Evolutionary conservation across 2,797 vertebrate genomes (phyloP).

Genomic region (Apogon hyalosoma): DNA sequence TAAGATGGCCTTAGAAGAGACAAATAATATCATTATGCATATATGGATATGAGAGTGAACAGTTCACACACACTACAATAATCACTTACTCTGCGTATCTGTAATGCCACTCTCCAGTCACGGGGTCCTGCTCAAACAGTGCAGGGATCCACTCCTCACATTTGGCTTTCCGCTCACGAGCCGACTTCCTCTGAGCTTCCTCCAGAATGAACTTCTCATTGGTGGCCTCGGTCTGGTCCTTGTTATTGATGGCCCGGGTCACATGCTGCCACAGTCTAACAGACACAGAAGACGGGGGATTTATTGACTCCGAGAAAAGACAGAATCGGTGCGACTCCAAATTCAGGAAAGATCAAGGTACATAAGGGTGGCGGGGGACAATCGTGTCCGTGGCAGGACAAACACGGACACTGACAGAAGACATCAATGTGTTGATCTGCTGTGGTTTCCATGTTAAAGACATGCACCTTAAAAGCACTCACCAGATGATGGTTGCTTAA

Average conservation of each 20-base stretch:
- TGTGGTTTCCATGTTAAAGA: not conserved
- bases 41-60: too few species aligned
- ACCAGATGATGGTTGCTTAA: too few species aligned
- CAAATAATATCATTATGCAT: too few species aligned
- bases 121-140: slow-evolving; percentile 92
- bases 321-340: not conserved
- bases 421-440: too few species aligned
- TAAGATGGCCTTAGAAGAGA: too few species aligned
- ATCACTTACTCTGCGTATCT: slow-evolving; percentile 94
- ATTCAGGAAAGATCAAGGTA: not conserved
- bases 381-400: too few species aligned
- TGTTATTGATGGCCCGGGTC: slow-evolving; percentile 95
- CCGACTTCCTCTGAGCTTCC: slow-evolving; percentile 93
- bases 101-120: slow-evolving; percentile 97
- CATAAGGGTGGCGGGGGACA: too few species aligned
- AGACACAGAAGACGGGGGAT: not conserved
- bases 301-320: not conserved
- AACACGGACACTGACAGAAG: too few species aligned
- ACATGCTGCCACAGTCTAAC: slow-evolving; percentile 97
- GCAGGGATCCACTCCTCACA: slow-evolving; percentile 92
- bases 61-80: not conserved
- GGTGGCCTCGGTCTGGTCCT: slow-evolving; percentile 98
- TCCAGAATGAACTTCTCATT: slow-evolving; percentile 96
- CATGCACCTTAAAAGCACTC: too few species aligned
- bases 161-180: slow-evolving; percentile 92